Percentiles rank a stretch among this genome's conserved stretches.
Conservation (phyloP, 2,797 vertebrate species). For the Harpagifer antarcticus region DNA sequence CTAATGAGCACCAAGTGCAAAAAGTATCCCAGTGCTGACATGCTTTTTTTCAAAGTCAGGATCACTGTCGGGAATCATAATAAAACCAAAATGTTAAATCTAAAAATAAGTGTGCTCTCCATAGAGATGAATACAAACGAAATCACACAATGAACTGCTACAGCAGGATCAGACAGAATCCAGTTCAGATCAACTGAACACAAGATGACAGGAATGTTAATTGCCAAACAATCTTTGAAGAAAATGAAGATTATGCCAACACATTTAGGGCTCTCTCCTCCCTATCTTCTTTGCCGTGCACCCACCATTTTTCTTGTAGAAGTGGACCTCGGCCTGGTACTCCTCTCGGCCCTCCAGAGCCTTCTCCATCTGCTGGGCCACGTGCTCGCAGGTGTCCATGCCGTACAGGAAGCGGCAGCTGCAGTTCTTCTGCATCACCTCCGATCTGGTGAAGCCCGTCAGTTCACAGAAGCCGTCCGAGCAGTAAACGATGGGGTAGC, state of each 20-base stretch:
- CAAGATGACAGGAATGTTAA: conserved; percentile 15
- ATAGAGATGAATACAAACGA: conserved; percentile 15
- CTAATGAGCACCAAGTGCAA: conserved; percentile 10
- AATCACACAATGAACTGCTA: not conserved
- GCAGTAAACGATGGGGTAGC: conserved; percentile 98
- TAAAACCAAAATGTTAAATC: conserved; percentile 32
- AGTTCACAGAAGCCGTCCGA: conserved; percentile 98
- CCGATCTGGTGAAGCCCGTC: conserved; percentile 93
- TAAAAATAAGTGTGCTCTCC: conserved; percentile 54
- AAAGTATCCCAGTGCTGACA: conserved; percentile 9
- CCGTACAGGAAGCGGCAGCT: conserved; percentile 95
- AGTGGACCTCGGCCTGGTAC: conserved; percentile 93
- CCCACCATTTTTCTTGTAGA: conserved; percentile 97
- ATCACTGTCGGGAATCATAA: conserved; percentile 27
- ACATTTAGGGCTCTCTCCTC: not conserved
- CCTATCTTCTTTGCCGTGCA: not conserved
- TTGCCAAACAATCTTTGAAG: conserved; percentile 13
- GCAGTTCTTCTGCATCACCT: conserved; percentile 99
- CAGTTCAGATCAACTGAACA: conserved; percentile 15
- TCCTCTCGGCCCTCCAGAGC: conserved; percentile 93
- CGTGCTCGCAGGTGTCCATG: conserved; percentile 90
- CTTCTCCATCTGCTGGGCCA: conserved; percentile 92
- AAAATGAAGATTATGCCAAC: not conserved
- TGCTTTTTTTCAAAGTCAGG: conserved; percentile 30
- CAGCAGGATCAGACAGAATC: conserved; percentile 23